Conservation (phyloP, 1,140 invertebrate species). For the Xylocopa sonorina region DNA sequence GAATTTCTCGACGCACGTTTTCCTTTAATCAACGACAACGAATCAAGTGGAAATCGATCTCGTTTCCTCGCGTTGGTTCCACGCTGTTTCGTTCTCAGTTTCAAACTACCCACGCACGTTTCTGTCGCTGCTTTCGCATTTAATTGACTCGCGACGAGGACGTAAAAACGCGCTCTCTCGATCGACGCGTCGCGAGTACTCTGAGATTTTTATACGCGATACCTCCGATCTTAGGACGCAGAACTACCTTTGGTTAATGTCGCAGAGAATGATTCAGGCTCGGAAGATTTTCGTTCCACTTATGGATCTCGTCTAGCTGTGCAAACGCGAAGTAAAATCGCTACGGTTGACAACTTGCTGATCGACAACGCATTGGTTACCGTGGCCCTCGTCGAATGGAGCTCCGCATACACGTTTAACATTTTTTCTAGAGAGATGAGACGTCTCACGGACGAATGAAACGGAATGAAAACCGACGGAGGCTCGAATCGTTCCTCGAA, state of each 20-base stretch:
- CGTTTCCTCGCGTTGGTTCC: no score
- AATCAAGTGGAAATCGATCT: no score
- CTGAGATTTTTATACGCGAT: no score
- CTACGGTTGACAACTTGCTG: background rate
- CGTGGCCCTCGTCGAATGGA: conserved; percentile 21
- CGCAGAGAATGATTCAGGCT: background rate
- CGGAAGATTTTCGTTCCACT: background rate
- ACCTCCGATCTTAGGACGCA: background rate
- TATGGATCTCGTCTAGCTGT: conserved; percentile 25
- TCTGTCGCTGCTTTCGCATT: no score
- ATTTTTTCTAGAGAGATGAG: background rate
- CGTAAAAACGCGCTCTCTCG: no score
- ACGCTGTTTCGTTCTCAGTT: no score
- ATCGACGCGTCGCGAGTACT: no score
- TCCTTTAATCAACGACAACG: conserved; percentile 37
- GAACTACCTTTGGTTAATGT: background rate
- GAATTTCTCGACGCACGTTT: background rate
- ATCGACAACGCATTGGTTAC: conserved; percentile 1
- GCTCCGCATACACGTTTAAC: background rate
- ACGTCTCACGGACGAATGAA: background rate
- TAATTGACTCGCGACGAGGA: no score
- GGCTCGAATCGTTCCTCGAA: conserved; percentile 34
- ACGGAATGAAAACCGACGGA: background rate
- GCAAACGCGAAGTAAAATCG: background rate
- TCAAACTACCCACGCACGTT: no score